phyloP scores from a whole-genome alignment of 2,888 invertebrate genomes.

The Diadegma fenestrale region DNA sequence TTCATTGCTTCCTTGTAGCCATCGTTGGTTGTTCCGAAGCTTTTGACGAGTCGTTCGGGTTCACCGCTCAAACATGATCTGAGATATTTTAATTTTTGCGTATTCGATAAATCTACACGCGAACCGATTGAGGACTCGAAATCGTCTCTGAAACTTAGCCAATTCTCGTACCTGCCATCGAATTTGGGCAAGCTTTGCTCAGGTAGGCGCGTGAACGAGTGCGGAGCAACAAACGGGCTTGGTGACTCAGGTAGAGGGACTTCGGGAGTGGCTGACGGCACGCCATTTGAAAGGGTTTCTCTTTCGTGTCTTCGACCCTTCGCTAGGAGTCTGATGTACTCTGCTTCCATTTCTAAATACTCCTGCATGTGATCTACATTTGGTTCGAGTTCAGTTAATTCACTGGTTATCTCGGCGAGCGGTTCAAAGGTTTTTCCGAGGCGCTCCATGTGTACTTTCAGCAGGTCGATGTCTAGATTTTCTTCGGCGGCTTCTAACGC shows the following conservation, averaged over 20 bases:
- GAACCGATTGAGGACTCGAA: conserved; percentile 66
- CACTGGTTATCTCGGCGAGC: not conserved
- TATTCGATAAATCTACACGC: conserved; percentile 48
- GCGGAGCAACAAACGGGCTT: not conserved
- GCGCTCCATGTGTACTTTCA: conserved; percentile 12
- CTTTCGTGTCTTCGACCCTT: not conserved
- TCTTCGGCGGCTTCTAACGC: not conserved
- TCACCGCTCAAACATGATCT: conserved; percentile 32
- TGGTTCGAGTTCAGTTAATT: not conserved
- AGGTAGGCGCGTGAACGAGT: conserved; percentile 48
- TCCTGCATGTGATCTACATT: not conserved
- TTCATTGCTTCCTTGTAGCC: conserved; percentile 36
- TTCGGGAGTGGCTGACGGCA: not conserved
- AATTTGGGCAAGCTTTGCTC: conserved; percentile 63
- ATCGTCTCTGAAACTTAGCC: conserved; percentile 68
- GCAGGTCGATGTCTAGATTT: not conserved
- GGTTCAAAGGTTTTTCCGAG: not conserved
- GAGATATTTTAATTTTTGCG: conserved; percentile 64
- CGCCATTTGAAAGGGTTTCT: not conserved
- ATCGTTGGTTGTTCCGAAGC: conserved; percentile 22
- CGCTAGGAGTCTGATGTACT: not conserved
- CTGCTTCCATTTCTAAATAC: not conserved
- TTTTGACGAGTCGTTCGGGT: conserved; percentile 26
- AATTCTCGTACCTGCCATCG: conserved; percentile 63
- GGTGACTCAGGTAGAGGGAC: not conserved